Percentiles rank a stretch among this genome's conserved stretches.
These are phyloP conservation scores for Gadus macrocephalus DNA, from an alignment of 2,113 vertebrate genomes.

Conservation along the genomic window DNA sequence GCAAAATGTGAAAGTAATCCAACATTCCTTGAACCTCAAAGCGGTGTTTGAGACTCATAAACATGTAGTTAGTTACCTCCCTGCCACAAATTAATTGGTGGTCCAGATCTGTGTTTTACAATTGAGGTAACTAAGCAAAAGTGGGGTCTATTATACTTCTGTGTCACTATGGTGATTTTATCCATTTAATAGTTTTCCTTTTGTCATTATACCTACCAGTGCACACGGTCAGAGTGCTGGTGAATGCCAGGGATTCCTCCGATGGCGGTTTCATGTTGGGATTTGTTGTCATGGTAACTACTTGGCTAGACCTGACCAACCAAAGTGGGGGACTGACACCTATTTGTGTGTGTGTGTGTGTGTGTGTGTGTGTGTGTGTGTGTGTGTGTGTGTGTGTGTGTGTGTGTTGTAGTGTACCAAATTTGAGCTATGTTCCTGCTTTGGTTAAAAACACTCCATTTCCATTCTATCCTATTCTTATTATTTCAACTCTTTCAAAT, in stretches of 20 bases:
- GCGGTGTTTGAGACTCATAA: too few relatives aligned
- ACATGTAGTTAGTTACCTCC: too few relatives aligned
- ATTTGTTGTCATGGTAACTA: slow-evolving; percentile 61
- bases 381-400: slow-evolving; percentile 1
- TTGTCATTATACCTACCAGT: not conserved
- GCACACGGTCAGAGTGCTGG: not conserved
- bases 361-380: not conserved
- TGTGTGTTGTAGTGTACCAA: not conserved
- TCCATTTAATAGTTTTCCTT: not conserved
- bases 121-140: too few relatives aligned
- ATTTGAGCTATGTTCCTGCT: not conserved
- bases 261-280: slow-evolving; percentile 38
- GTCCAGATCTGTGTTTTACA: too few relatives aligned
- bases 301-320: slow-evolving; percentile 16
- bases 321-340: not conserved
- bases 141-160: too few relatives aligned
- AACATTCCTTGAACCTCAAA: too few relatives aligned
- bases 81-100: too few relatives aligned
- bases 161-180: too few relatives aligned
- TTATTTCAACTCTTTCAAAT: not conserved
- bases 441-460: not conserved
- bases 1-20: too few relatives aligned
- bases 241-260: slow-evolving; percentile 19
- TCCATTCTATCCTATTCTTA: not conserved
- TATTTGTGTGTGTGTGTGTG: not conserved